Evolutionary conservation across 1,140 invertebrate genomes (phyloP).

Genomic region (Druon quercuslanigerum): DNA sequence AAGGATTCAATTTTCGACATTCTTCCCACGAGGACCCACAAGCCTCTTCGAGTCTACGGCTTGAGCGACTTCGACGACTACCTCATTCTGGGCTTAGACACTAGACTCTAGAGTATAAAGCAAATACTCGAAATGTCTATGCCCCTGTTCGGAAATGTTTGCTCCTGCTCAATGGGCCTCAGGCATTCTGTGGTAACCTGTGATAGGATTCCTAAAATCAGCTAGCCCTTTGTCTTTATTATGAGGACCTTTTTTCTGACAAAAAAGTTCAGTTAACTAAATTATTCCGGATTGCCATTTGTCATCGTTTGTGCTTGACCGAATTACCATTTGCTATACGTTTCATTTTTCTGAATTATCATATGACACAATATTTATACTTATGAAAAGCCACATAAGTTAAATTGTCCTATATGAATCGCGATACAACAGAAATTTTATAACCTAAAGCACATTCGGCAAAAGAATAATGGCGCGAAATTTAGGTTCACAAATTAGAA

Average conservation of each 20-base stretch:
- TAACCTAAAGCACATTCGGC: too few species aligned
- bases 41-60: conserved; percentile 31
- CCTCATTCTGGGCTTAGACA: conserved; percentile 42
- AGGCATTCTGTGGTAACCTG: conserved; percentile 41
- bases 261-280: not conserved
- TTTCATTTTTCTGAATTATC: too few species aligned
- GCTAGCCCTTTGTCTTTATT: not conserved
- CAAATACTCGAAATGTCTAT: conserved; percentile 69
- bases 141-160: conserved; percentile 68
- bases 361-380: too few species aligned
- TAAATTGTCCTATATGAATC: too few species aligned
- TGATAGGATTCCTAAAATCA: not conserved
- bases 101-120: conserved; percentile 44
- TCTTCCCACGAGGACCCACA: conserved; percentile 66
- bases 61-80: conserved; percentile 36
- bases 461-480: too few species aligned
- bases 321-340: too few species aligned
- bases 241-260: not conserved
- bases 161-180: conserved; percentile 53
- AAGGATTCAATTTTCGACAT: conserved; percentile 63
- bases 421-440: too few species aligned
- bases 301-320: too few species aligned
- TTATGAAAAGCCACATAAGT: too few species aligned
- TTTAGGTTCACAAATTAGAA: too few species aligned
- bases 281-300: too few species aligned